Conservation (phyloP, 2,113 vertebrate species). For the Rhea pennata region DNA sequence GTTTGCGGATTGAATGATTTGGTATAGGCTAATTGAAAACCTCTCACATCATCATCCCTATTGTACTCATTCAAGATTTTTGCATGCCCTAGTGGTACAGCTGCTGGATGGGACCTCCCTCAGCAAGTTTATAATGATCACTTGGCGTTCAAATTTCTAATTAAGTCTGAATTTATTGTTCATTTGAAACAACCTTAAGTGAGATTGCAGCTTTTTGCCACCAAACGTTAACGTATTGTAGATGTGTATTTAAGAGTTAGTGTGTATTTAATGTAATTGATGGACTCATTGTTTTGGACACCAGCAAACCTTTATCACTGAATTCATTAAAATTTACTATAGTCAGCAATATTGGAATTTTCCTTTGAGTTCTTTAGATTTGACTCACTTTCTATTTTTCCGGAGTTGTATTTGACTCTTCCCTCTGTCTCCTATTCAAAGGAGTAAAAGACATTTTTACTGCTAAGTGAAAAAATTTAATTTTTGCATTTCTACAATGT, state of each 20-base stretch:
- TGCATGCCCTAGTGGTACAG: neutral
- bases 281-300: neutral
- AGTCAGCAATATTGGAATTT: neutral
- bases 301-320: neutral
- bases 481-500: neutral
- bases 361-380: neutral
- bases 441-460: neutral
- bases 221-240: constrained; percentile 9
- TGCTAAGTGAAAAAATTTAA: neutral
- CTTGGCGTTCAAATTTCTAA: constrained; percentile 1
- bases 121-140: neutral
- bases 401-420: neutral
- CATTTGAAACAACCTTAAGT: neutral
- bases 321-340: neutral
- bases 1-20: neutral
- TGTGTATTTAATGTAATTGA: neutral
- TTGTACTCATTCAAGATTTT: neutral
- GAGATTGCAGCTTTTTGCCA: neutral
- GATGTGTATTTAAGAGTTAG: neutral
- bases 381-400: neutral
- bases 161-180: constrained; percentile 29
- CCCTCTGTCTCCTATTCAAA: neutral
- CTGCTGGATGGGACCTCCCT: neutral
- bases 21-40: neutral
- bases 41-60: neutral